These are phyloP conservation scores for Malthinus seriepunctatus DNA, from an alignment of 2,888 invertebrate species.

Conservation along the genomic window DNA sequence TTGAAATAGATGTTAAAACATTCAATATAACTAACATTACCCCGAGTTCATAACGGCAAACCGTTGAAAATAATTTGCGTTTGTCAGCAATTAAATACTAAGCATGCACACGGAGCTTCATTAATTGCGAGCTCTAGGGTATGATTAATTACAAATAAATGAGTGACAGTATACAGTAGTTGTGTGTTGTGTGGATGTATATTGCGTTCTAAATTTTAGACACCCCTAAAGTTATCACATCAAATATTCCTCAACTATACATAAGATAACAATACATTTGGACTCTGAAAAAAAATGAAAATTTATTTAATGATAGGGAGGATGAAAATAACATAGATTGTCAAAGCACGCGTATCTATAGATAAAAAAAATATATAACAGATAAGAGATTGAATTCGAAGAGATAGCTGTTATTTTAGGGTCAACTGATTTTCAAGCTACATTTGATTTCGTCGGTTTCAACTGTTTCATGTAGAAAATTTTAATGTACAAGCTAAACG, in stretches of 20 bases:
- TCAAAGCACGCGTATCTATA: slow-evolving; percentile 21
- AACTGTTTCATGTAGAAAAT: slow-evolving; percentile 31
- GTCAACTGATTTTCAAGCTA: slow-evolving; percentile 35
- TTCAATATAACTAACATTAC: background rate
- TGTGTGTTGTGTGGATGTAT: background rate
- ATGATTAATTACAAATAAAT: slow-evolving; percentile 20
- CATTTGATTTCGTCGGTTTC: slow-evolving; percentile 32
- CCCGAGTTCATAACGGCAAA: background rate
- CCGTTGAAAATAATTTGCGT: slow-evolving; percentile 16
- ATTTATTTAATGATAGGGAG: slow-evolving; percentile 6
- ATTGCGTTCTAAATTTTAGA: slow-evolving; percentile 1
- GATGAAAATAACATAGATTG: slow-evolving; percentile 29
- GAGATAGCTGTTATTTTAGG: slow-evolving; percentile 34
- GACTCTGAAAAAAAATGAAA: background rate
- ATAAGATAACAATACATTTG: background rate
- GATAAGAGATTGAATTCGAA: slow-evolving; percentile 34
- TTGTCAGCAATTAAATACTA: slow-evolving; percentile 16
- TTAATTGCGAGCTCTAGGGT: slow-evolving; percentile 19
- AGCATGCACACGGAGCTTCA: slow-evolving; percentile 3
- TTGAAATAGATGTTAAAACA: too few species aligned
- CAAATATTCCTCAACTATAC: slow-evolving; percentile 1
- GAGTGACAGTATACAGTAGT: slow-evolving; percentile 7
- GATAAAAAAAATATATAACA: slow-evolving; percentile 30
- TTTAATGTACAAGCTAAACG: slow-evolving; percentile 17
- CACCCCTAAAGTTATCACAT: background rate